Percentiles rank a stretch among this genome's conserved stretches.
These are phyloP conservation scores for Hypocryptadius cinnamomeus DNA, from an alignment of 2,113 vertebrate species.

Conservation along the genomic window DNA sequence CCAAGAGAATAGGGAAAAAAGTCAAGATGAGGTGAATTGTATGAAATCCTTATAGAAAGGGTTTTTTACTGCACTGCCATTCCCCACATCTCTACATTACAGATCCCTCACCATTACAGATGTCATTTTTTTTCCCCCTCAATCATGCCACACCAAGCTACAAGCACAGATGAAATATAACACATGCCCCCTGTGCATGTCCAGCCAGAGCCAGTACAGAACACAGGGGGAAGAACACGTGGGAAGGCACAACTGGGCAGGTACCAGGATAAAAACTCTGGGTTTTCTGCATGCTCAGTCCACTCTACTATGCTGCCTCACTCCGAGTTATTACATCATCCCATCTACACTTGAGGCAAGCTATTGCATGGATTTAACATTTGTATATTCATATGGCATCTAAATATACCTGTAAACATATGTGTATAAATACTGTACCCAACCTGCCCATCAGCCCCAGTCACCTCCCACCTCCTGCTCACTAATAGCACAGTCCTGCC, in stretches of 20 bases:
- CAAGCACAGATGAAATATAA: background rate
- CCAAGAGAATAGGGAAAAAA: background rate
- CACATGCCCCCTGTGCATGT: fast-evolving
- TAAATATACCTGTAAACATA: slow-evolving; percentile 75
- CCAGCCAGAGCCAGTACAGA: background rate
- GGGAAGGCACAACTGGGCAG: background rate
- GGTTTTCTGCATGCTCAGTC: background rate
- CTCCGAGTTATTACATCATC: slow-evolving; percentile 23
- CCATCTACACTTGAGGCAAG: background rate
- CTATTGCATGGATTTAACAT: slow-evolving; percentile 12
- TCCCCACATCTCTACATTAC: background rate
- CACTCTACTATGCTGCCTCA: slow-evolving; percentile 22
- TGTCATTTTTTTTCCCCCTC: background rate
- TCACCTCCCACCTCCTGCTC: slow-evolving; percentile 74
- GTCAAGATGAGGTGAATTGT: background rate
- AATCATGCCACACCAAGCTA: background rate
- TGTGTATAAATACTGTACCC: slow-evolving; percentile 60
- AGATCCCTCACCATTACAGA: background rate
- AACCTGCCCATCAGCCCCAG: slow-evolving; percentile 72
- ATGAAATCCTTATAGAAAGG: background rate
- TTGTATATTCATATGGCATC: slow-evolving; percentile 59
- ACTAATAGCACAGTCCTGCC: slow-evolving; percentile 79
- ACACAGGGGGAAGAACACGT: background rate
- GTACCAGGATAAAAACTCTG: background rate
- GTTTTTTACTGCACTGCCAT: background rate